Evolutionary conservation across 2,888 invertebrate genomes (phyloP).

Genomic region (Catocala nupta): DNA sequence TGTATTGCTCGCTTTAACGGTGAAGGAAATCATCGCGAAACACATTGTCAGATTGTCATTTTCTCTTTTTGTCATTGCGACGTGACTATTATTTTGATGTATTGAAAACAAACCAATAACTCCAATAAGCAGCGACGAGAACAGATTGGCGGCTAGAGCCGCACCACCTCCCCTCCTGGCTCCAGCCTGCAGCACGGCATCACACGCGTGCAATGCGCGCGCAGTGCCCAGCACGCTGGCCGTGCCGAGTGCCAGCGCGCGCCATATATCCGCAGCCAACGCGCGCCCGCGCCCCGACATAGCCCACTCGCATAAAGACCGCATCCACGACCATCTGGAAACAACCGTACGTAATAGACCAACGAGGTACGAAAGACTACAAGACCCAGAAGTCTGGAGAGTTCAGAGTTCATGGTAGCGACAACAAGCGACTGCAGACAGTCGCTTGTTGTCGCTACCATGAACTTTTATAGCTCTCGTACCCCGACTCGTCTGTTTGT

Average conservation of each 20-base stretch:
- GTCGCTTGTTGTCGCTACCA: too few species aligned
- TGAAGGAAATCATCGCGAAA: too few species aligned
- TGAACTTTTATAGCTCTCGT: too few species aligned
- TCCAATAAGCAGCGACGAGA: constrained; percentile 81
- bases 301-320: constrained; percentile 77
- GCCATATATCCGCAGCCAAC: constrained; percentile 77
- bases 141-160: constrained; percentile 79
- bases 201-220: constrained; percentile 82
- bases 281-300: constrained; percentile 77
- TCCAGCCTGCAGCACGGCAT: constrained; percentile 79
- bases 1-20: too few species aligned
- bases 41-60: too few species aligned
- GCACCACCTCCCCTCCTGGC: constrained; percentile 74
- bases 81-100: too few species aligned
- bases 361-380: not conserved
- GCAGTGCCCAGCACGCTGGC: constrained; percentile 80
- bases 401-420: too few species aligned
- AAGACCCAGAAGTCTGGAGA: too few species aligned
- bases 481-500: too few species aligned
- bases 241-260: constrained; percentile 76
- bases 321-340: constrained; percentile 78
- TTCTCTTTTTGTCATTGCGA: too few species aligned
- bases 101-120: constrained; percentile 67
- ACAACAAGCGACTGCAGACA: too few species aligned
- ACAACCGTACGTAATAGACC: not conserved